A percentile compares a stretch with the other conserved stretches of the same genome.
These are phyloP conservation scores for Manduca sexta DNA, from an alignment of 1,140 invertebrate genomes.

Conservation along the genomic window DNA sequence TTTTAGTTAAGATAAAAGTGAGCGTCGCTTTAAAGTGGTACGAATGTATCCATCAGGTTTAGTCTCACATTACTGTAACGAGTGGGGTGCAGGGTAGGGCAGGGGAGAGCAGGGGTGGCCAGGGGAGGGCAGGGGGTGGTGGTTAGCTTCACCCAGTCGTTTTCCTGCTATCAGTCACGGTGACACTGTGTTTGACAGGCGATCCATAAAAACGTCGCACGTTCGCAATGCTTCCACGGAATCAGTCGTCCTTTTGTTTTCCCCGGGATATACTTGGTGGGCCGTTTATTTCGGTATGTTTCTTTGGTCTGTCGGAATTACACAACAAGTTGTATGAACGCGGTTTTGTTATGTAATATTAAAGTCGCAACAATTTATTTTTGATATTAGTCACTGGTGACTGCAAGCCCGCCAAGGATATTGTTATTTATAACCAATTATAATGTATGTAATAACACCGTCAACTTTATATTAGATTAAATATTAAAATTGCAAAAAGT, in stretches of 20 bases:
- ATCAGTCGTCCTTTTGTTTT: not conserved
- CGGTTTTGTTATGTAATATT: no score
- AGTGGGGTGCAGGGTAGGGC: slow-evolving; percentile 1
- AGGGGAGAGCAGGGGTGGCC: not conserved
- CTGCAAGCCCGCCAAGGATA: no score
- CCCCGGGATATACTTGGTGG: not conserved
- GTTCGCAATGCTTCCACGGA: not conserved
- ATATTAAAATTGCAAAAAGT: no score
- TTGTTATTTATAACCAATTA: no score
- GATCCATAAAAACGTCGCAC: slow-evolving; percentile 6
- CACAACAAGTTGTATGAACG: no score
- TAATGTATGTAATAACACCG: no score
- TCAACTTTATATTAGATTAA: no score
- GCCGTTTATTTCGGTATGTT: not conserved
- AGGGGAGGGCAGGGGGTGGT: not conserved
- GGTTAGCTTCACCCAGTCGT: not conserved
- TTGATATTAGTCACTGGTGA: no score
- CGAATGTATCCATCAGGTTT: slow-evolving; percentile 44
- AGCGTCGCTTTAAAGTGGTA: slow-evolving; percentile 17
- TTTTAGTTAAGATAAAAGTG: slow-evolving; percentile 27
- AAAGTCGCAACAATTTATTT: no score
- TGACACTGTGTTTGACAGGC: slow-evolving; percentile 7
- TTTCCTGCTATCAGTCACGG: slow-evolving; percentile 6
- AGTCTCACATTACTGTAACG: slow-evolving; percentile 45
- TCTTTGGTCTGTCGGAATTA: no score